These are phyloP conservation scores for Thomomys bottae DNA, from an alignment of 2,113 vertebrate genomes.

Conservation along the genomic window DNA sequence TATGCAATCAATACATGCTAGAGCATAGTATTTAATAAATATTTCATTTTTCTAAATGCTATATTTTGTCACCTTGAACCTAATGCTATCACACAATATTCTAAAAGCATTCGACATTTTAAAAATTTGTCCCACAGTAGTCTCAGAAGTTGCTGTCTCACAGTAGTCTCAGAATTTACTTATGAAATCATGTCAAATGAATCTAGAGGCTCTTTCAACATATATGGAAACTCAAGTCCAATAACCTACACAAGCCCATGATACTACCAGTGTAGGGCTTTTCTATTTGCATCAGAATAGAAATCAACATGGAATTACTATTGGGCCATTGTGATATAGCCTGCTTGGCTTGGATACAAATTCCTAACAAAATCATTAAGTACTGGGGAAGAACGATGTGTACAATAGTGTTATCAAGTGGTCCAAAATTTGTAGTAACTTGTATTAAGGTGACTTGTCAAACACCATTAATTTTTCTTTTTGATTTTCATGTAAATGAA, in stretches of 20 bases:
- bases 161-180: slow-evolving; percentile 2
- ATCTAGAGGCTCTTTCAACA: slow-evolving; percentile 6
- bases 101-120: neutral
- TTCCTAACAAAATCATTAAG: slow-evolving; percentile 11
- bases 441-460: slow-evolving; percentile 25
- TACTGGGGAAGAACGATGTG: neutral
- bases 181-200: slow-evolving; percentile 17
- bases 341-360: neutral
- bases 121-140: slow-evolving; percentile 27
- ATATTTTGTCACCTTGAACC: no score
- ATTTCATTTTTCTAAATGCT: neutral
- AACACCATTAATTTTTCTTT: slow-evolving; percentile 25
- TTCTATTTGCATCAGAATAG: neutral
- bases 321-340: neutral
- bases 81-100: neutral
- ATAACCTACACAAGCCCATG: neutral
- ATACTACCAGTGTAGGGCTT: neutral
- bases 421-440: slow-evolving; percentile 5
- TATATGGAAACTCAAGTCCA: neutral
- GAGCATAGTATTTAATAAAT: neutral
- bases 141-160: slow-evolving; percentile 32
- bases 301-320: neutral
- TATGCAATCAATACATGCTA: neutral
- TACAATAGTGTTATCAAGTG: slow-evolving; percentile 32
- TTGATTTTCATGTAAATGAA: slow-evolving; percentile 4